A percentile compares a stretch with the other conserved stretches of the same genome.
Evolutionary conservation across 2,888 invertebrate species (phyloP).

Genomic region (Liodrosophila aerea): DNA sequence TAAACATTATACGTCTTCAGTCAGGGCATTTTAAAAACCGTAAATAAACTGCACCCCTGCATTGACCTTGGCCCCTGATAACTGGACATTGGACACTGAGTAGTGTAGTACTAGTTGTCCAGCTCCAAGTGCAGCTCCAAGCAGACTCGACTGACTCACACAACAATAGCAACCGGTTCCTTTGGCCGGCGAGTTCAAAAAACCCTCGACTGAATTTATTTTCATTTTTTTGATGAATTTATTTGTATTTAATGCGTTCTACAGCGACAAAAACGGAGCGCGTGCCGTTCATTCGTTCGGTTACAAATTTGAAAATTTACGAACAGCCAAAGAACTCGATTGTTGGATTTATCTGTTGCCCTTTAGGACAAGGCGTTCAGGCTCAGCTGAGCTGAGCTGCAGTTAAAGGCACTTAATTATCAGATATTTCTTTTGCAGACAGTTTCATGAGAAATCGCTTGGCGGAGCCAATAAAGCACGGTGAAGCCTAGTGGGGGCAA

Average conservation of each 20-base stretch:
- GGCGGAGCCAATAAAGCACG: neutral
- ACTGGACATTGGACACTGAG: constrained; percentile 16
- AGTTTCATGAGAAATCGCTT: neutral
- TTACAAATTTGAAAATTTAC: constrained; percentile 43
- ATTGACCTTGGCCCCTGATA: constrained; percentile 56
- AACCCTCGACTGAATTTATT: constrained; percentile 49
- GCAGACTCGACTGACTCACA: neutral
- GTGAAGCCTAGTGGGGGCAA: neutral
- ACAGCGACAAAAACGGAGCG: constrained; percentile 42
- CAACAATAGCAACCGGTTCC: constrained; percentile 57
- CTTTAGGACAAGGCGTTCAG: constrained; percentile 40
- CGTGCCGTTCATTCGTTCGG: constrained; percentile 55
- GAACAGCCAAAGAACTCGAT: constrained; percentile 22
- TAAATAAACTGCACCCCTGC: constrained; percentile 57
- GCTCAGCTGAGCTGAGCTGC: constrained; percentile 31
- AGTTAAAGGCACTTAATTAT: constrained; percentile 55
- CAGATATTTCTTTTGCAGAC: constrained; percentile 31
- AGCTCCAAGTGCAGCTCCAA: too few species aligned
- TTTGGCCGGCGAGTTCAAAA: constrained; percentile 64
- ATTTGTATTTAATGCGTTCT: constrained; percentile 67
- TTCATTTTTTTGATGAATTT: constrained; percentile 63
- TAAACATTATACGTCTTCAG: neutral
- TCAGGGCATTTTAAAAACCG: constrained; percentile 37
- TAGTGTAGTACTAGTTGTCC: too few species aligned
- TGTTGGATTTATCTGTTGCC: constrained; percentile 23